Evolutionary conservation across 2,113 vertebrate species (phyloP).

Genomic region (Elephas maximus): DNA sequence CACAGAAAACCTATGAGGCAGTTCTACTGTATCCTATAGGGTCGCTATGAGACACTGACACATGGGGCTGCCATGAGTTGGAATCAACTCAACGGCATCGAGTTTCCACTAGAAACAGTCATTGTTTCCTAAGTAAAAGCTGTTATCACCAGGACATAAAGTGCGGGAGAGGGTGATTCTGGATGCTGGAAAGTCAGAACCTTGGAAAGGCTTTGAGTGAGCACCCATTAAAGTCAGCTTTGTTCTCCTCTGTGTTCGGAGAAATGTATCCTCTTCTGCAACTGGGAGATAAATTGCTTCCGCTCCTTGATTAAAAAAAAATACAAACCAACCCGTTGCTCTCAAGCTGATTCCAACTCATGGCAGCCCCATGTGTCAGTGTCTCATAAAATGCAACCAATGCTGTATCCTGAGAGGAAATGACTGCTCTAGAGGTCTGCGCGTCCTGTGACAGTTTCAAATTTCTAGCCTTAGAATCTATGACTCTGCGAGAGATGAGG

Average conservation of each 20-base stretch:
- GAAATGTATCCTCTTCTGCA: background rate
- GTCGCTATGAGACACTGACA: no score
- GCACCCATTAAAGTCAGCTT: background rate
- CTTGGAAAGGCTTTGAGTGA: background rate
- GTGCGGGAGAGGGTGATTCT: background rate
- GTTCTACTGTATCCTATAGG: no score
- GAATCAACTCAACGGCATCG: no score
- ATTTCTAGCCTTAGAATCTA: background rate
- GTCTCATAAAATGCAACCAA: background rate
- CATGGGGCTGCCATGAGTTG: no score
- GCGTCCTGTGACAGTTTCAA: background rate
- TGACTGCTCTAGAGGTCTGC: background rate
- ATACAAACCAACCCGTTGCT: no score
- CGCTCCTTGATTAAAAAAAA: background rate
- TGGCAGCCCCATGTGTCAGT: no score
- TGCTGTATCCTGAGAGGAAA: background rate
- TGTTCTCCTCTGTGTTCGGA: background rate
- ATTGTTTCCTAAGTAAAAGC: conserved; percentile 53
- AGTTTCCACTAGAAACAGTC: conserved; percentile 23
- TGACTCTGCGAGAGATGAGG: background rate
- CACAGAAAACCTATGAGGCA: no score
- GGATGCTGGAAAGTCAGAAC: background rate
- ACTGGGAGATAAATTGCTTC: background rate
- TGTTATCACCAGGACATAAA: background rate
- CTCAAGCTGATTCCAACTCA: no score